Conservation (phyloP, 2,888 invertebrate species). For the Trachelus tabidus region DNA sequence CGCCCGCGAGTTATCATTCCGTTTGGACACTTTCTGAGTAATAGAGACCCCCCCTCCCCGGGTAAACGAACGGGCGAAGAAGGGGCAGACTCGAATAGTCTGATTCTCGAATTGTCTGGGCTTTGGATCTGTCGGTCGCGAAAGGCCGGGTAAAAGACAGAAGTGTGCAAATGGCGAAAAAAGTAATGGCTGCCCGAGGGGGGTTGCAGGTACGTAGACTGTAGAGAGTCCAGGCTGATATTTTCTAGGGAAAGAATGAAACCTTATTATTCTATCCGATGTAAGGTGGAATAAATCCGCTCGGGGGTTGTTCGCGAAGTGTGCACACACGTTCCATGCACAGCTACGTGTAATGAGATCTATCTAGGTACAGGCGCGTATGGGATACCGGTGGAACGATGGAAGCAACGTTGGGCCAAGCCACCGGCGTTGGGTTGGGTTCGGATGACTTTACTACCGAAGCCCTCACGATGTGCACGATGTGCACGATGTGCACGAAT, state of each 20-base stretch:
- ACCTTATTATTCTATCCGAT: constrained; percentile 47
- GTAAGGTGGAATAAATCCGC: constrained; percentile 49
- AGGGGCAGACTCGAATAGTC: background rate
- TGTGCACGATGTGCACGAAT: background rate
- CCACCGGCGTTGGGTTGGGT: constrained; percentile 43
- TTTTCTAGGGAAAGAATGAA: constrained; percentile 26
- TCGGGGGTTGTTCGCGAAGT: constrained; percentile 25
- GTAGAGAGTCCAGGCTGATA: too few relatives aligned
- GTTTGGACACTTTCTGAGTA: constrained; percentile 12
- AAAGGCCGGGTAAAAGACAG: constrained; percentile 11
- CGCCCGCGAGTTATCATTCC: background rate
- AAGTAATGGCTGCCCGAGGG: background rate
- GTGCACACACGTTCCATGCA: constrained; percentile 10
- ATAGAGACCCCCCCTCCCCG: background rate
- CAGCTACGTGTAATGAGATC: background rate
- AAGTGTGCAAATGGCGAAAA: background rate
- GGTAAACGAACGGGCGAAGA: background rate
- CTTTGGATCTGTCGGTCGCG: background rate
- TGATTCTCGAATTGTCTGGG: too few relatives aligned
- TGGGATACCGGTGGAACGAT: constrained; percentile 49
- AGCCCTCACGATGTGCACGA: constrained; percentile 33
- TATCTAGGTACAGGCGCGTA: constrained; percentile 19
- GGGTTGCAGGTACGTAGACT: background rate
- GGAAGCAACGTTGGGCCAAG: constrained; percentile 37
- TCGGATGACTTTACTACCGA: constrained; percentile 59